Evolutionary conservation across 2,113 vertebrate genomes (phyloP), one percentile per base, ranked within the genome.

Genomic region (Origma solitaria): DNA sequence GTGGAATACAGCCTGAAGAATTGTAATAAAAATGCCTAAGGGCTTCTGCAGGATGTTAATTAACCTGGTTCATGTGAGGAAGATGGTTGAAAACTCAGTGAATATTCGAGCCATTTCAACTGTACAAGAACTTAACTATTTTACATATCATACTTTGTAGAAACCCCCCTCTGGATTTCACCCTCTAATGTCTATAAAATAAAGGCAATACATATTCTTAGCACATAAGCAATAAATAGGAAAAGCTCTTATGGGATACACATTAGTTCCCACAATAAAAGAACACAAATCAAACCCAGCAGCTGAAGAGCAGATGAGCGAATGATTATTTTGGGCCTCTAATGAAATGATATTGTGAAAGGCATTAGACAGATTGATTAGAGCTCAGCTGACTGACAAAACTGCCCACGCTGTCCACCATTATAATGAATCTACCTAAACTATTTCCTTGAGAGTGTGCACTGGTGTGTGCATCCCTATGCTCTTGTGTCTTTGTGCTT

Each of bases 211-310:
- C 25, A 56, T 94, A 95, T 92, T 96, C 93, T 95, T 82, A 96
- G 79, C 95, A 95, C 82, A 91, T 91, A 94, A 92, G 72, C 94
- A 96, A 94, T 96, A 97, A 96, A 96, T 69, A 87, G 51, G 72
- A 95, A 91, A 68, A 17, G 3, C 69, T 96, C 84, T 94, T 94
- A 77, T 24, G 84, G 72, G 90, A 95, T 95, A 50, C 28, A 31
- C 62, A 11, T 97, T 96, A 91, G 61, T 86, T 95, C 28, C 58
- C 38, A 51, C 72, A 92, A 88, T 90, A 92, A 94, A 95, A 92
- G 79, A 90, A 80, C 84, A 95, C 58, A 95, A 95, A 97, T 96
- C 93, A 95, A 96, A 91, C 23, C 20, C 76, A 91, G 77, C 22
- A 83, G 71, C 68, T 70, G 83, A 90, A 89, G 33, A 80, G 83